Conservation (phyloP, 1,140 invertebrate species). For the Bombus breviceps region DNA sequence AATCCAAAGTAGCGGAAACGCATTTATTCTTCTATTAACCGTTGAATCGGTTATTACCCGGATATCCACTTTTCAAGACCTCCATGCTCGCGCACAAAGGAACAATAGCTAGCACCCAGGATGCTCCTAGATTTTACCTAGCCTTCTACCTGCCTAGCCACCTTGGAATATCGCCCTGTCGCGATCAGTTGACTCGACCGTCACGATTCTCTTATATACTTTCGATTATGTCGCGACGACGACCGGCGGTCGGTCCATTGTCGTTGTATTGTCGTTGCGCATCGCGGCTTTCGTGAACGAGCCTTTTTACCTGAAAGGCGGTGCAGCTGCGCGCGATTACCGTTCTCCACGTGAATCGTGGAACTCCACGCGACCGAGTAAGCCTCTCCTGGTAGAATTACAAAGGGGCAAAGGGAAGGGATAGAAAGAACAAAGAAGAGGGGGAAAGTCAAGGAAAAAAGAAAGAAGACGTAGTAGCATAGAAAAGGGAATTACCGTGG, state of each 20-base stretch:
- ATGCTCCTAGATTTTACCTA: background rate
- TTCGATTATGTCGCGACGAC: slow-evolving; percentile 22
- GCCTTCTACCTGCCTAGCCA: background rate
- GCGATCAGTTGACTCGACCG: slow-evolving; percentile 12
- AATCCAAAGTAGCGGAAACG: background rate
- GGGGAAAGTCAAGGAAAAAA: background rate
- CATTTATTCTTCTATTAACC: background rate
- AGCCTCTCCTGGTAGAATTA: background rate
- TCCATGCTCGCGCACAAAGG: background rate
- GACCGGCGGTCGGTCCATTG: slow-evolving; percentile 36
- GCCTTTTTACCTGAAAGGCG: background rate
- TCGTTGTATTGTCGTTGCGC: slow-evolving; percentile 18
- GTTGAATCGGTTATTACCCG: slow-evolving; percentile 6
- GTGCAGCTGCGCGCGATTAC: background rate
- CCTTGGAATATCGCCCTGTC: background rate
- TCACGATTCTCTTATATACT: slow-evolving; percentile 10
- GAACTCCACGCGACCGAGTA: slow-evolving; percentile 25
- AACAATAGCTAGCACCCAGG: background rate
- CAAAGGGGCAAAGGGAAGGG: background rate
- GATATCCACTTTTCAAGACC: slow-evolving; percentile 8
- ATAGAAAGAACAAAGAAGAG: background rate
- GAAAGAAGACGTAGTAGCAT: background rate
- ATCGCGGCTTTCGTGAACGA: slow-evolving; percentile 10
- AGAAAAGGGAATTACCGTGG: background rate
- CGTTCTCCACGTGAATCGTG: slow-evolving; percentile 10